These are phyloP conservation scores for Chrysomela aeneicollis DNA, from an alignment of 2,888 invertebrate genomes.

Conservation along the genomic window DNA sequence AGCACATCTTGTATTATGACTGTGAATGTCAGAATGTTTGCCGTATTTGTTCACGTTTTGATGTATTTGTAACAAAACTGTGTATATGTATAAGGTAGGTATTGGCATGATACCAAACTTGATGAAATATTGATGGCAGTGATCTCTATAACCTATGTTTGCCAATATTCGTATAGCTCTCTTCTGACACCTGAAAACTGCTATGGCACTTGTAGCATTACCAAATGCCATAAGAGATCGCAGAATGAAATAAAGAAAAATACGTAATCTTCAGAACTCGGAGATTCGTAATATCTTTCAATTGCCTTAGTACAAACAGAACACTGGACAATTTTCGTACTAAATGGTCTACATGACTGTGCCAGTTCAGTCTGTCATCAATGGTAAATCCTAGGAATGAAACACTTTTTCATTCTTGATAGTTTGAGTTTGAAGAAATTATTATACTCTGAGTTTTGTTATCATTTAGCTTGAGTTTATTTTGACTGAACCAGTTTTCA, in stretches of 20 bases:
- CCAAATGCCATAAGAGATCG: not conserved
- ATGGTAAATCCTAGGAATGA: not conserved
- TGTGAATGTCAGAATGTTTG: not conserved
- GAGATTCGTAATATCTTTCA: not conserved
- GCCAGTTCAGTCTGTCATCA: not conserved
- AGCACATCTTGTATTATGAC: not conserved
- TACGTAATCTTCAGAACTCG: not conserved
- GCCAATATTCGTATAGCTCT: conserved; percentile 9
- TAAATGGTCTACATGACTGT: not conserved
- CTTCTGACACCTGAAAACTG: not conserved
- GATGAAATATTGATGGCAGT: not conserved
- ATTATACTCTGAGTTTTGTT: conserved; percentile 1
- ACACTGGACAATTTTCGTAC: not conserved
- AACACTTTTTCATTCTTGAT: not conserved
- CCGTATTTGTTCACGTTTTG: not conserved
- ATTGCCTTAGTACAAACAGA: not conserved
- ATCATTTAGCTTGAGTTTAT: not conserved
- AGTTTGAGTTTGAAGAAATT: not conserved
- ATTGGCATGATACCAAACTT: not conserved
- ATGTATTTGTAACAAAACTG: not conserved
- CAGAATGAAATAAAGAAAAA: conserved; percentile 5
- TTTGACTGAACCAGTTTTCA: not conserved
- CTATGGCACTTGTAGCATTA: not conserved
- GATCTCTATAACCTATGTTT: not conserved
- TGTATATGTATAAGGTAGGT: not conserved